Percentiles rank a stretch among this genome's conserved stretches.
phyloP scores from a whole-genome alignment of 2,888 invertebrate species.

The Cephus pygmeus region DNA sequence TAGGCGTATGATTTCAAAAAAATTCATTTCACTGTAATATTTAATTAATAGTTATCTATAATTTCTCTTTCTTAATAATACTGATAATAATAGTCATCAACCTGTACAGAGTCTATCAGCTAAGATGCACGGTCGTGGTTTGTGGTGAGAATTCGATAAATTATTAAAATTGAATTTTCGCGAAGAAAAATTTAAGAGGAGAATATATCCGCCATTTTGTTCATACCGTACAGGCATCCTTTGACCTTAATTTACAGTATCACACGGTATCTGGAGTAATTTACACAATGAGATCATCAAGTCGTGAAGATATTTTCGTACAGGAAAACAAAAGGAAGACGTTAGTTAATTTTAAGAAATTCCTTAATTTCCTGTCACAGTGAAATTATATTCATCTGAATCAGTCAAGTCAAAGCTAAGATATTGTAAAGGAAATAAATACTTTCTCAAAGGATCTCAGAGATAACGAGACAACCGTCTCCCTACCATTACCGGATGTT shows the following conservation, averaged over 20 bases:
- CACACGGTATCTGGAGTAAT: not conserved
- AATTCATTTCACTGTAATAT: not conserved
- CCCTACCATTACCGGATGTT: not conserved
- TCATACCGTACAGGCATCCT: not conserved
- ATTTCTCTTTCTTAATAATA: too few relatives aligned
- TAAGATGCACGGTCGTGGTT: too few relatives aligned
- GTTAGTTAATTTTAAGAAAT: not conserved
- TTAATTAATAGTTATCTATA: not conserved
- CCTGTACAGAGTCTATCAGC: too few relatives aligned
- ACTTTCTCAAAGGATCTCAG: not conserved
- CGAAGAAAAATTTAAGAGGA: too few relatives aligned
- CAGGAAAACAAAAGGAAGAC: not conserved
- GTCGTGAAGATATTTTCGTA: not conserved
- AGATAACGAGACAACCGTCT: not conserved
- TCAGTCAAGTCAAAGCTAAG: not conserved
- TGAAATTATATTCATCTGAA: not conserved
- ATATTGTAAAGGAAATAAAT: not conserved
- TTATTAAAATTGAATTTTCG: too few relatives aligned
- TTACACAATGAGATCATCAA: not conserved
- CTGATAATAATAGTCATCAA: too few relatives aligned
- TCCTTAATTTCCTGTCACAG: not conserved
- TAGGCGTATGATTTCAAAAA: conserved; percentile 38
- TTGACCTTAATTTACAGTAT: not conserved
- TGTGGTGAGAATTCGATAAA: too few relatives aligned
- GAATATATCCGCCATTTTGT: not conserved